Conservation (phyloP, 2,797 vertebrate species). For the Megaceryle alcyon region DNA sequence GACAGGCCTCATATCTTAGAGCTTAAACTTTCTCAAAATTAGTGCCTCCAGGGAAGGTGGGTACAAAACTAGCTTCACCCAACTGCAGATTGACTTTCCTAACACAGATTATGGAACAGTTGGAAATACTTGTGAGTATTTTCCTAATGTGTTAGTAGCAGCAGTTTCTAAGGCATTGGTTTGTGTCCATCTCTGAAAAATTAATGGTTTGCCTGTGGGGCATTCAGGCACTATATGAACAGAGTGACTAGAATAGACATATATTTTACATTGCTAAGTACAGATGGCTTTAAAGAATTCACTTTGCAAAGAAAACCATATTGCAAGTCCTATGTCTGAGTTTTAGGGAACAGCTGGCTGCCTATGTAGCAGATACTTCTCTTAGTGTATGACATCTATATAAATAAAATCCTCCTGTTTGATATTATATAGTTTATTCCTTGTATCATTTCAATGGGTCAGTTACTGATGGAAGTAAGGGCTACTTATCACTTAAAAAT, state of each 20-base stretch:
- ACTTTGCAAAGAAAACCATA: background rate
- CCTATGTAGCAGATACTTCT: background rate
- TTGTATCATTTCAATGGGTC: background rate
- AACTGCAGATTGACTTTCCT: background rate
- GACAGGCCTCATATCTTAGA: background rate
- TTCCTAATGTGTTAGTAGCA: background rate
- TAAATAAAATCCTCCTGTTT: background rate
- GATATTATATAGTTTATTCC: background rate
- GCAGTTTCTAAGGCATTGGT: background rate
- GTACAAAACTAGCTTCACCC: background rate
- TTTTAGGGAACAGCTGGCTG: background rate
- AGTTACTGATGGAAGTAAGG: background rate
- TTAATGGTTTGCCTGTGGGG: background rate
- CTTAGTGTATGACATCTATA: background rate
- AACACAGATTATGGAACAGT: background rate
- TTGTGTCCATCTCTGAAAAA: background rate
- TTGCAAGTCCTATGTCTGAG: background rate
- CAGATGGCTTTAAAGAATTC: background rate
- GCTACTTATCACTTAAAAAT: background rate
- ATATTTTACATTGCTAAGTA: background rate
- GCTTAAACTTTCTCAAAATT: background rate
- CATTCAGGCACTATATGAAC: background rate
- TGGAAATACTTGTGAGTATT: background rate
- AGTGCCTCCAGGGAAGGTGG: background rate
- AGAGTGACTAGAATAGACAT: background rate